Percentiles rank a stretch among this genome's conserved stretches.
phyloP scores from a whole-genome alignment of 2,797 vertebrate species.

The Salarias fasciatus region DNA sequence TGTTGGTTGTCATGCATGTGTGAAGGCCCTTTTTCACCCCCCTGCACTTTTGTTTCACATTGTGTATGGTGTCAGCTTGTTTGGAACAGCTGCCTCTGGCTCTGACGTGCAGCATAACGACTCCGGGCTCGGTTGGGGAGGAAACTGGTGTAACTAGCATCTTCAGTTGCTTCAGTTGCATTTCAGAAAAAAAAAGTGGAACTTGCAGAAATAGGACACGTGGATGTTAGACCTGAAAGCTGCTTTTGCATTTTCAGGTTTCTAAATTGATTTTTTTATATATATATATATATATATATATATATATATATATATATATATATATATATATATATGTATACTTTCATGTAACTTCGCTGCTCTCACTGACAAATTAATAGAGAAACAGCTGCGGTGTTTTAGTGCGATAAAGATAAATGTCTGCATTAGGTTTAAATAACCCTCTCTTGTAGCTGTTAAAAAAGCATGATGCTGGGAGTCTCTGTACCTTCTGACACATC shows the following conservation, averaged over 20 bases:
- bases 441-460: slow-evolving; percentile 18
- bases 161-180: slow-evolving; percentile 1
- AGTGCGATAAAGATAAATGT: background rate
- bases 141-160: slow-evolving; percentile 9
- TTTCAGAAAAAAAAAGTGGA: no score
- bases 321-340: no score
- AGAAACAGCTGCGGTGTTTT: background rate
- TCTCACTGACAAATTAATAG: background rate
- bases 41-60: slow-evolving; percentile 55
- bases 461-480: slow-evolving; percentile 27
- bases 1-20: slow-evolving; percentile 66
- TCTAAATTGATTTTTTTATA: no score
- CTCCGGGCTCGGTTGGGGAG: slow-evolving; percentile 24
- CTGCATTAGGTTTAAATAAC: slow-evolving; percentile 10
- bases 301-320: no score
- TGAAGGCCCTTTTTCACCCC: slow-evolving; percentile 26
- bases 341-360: no score
- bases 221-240: background rate
- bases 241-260: background rate
- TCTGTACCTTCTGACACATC: slow-evolving; percentile 50
- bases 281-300: no score
- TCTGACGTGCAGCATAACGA: slow-evolving; percentile 44
- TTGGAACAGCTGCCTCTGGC: slow-evolving; percentile 68
- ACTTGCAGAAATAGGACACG: background rate
- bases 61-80: slow-evolving; percentile 60